Base-by-base conservation (phyloP, 2,888 invertebrate genomes). In the Plebejus anna region DNA sequence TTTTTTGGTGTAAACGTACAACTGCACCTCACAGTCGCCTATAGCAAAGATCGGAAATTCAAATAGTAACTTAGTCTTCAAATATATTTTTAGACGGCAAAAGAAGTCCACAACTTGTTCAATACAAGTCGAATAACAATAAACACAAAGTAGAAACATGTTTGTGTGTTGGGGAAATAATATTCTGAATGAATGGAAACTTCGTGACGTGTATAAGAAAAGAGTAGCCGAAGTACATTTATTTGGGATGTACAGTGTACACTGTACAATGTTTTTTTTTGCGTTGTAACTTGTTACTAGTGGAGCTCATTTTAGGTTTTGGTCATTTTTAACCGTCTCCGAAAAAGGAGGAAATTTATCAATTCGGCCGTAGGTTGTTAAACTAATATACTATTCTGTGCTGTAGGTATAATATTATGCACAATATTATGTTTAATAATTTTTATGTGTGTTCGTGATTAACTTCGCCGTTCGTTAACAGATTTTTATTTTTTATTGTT, bases 71-170 rank as follows among this genome's bases (percentile, higher is more conserved):
- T 6, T 16, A 57, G 57, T 16, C 16, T 57, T n/a, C 51, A 55
- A 55, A 55, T 16, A 55, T 55, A 55, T 55, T 57, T n/a, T 57
- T 55, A 57, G 28, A 11, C 11, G 36, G 38, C 36, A 38, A n/a
- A 70, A 38, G 9, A n/a, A 70, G 42, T 70, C 38, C n/a, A n/a
- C 38, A 70, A 70, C 42, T 70, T 70, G 70, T 70, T 22, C 42
- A 70, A 70, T 70, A 70, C 70, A 70, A n/a, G 70, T 42, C 42
- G 4, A 70, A 42, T 70, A 70, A 70, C 70, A 70, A 70, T 70
- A 42, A 42, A 42, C 42, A n/a, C 70, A 42, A 70, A 42, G 42
- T 38, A 70, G n/a, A 2, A n/a, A 70, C 38, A 38, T 36, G 36
- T 42, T 38, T 7, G 7, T 5, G 38, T 38, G 36, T 38, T 42